Base-by-base conservation (phyloP, 2,888 invertebrate genomes). In the Platycnemis pennipes region DNA sequence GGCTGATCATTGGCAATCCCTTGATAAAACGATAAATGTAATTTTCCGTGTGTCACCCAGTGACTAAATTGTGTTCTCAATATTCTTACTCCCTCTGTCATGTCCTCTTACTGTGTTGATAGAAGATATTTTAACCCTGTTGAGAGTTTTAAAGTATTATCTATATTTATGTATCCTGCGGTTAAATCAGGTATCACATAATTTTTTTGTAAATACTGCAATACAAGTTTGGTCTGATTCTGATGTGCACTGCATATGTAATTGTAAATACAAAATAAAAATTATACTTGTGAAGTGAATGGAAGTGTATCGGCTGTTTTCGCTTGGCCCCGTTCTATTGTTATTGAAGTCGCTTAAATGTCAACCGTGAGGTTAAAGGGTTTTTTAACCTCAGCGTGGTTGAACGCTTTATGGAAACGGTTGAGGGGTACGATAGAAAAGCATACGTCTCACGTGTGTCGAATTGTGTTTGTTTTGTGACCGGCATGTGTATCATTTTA, bases 61-160 rank as follows among this genome's bases (percentile, higher is more conserved):
- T 77, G 31, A 16, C 69, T 7, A 77, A 8, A 37, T 77, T 77
- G 69, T 77, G 37, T 77, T 77, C 31, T 31, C 31, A 77, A 26
- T 77, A 37, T 3, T 31, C 4, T 69, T 16, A 7, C 69, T 37
- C 31, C 19, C 7, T n/a, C 26, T n/a, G 53, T 53, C 31, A 26
- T 77, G 31, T 77, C 11, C 31, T 77, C 69, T 31, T 31, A 31
- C 69, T 69, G 8, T 37, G 69, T 77, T 31, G n/a, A 77, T 77
- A 31, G 69, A 31, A 77, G 69, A 77, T 77, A 37, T 77, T 77
- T 77, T 77, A 37, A 77, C 69, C 69, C 69, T 31, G 69, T 77
- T 77, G 31, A 77, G 37, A 37, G 37, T 77, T 77, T 77, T 77
- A 31, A 37, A 77, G 69, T 4, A 37, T 77, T 31, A 8, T 77